phyloP scores from a whole-genome alignment of 2,888 invertebrate genomes.

The Strigamia maritima region DNA sequence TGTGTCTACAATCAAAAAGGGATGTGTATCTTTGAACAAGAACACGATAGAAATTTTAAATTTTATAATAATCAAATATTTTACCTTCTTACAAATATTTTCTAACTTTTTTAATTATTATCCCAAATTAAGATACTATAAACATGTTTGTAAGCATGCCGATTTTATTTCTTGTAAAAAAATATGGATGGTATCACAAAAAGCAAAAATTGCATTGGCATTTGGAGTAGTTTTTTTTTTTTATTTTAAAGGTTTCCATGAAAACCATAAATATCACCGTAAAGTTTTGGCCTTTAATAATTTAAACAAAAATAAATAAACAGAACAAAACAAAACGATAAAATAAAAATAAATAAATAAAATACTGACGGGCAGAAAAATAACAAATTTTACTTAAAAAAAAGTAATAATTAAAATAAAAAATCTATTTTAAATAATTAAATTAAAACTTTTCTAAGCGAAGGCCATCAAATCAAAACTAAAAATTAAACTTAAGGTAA shows the following conservation, averaged over 20 bases:
- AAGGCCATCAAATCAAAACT: constrained; percentile 17
- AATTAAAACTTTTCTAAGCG: background rate
- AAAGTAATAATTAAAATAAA: background rate
- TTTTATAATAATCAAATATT: too few relatives aligned
- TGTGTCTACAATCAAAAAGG: background rate
- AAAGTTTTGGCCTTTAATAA: background rate
- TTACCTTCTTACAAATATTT: too few relatives aligned
- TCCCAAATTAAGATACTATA: too few relatives aligned
- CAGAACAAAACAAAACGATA: background rate
- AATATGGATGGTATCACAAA: background rate
- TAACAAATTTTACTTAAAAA: background rate
- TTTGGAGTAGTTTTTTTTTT: constrained; percentile 3
- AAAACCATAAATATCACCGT: constrained; percentile 12
- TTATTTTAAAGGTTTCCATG: background rate
- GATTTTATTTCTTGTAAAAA: background rate
- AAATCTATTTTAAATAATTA: background rate
- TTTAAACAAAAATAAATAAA: background rate
- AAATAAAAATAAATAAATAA: constrained; percentile 8
- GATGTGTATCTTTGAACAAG: background rate
- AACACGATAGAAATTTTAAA: background rate
- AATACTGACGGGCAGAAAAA: background rate
- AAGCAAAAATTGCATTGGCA: background rate
- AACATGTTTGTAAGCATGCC: too few relatives aligned
- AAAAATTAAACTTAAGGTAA: constrained; percentile 21
- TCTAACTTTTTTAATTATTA: too few relatives aligned